A percentile compares a stretch with the other conserved stretches of the same genome.
Evolutionary conservation across 2,888 invertebrate species (phyloP).

Genomic region (Catonia carolina): DNA sequence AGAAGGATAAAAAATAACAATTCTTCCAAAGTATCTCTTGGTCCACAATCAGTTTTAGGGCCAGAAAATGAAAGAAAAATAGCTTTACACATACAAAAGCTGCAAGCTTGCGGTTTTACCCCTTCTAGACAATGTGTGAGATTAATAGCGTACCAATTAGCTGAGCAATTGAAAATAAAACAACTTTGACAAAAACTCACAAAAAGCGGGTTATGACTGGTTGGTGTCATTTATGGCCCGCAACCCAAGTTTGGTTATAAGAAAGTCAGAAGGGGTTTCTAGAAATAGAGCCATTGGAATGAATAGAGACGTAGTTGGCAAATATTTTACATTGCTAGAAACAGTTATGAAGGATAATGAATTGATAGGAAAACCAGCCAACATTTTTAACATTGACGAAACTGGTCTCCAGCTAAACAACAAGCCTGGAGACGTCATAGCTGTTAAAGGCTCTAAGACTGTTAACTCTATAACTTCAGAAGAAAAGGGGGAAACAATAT

Average conservation of each 20-base stretch:
- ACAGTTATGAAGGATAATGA: not conserved
- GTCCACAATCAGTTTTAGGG: not conserved
- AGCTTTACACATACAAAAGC: not conserved
- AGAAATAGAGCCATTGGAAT: not conserved
- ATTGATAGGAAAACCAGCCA: not conserved
- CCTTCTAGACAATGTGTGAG: not conserved
- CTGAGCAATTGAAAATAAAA: not conserved
- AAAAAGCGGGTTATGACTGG: not conserved
- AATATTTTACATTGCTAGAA: not conserved
- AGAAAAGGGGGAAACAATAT: not conserved
- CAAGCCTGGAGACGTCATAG: not conserved
- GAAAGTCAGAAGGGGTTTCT: not conserved
- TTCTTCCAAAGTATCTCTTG: not conserved
- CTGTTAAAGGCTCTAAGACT: not conserved
- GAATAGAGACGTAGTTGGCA: not conserved
- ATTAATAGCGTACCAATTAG: not conserved
- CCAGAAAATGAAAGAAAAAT: not conserved
- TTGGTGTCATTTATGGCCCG: not conserved
- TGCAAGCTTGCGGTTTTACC: not conserved
- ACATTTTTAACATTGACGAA: constrained; percentile 4
- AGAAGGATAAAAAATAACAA: not conserved
- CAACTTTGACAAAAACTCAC: not conserved
- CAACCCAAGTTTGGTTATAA: not conserved
- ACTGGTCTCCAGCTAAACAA: not conserved
- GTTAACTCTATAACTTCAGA: not conserved